Percentiles rank a stretch among this genome's conserved stretches.
Conservation (phyloP, 2,888 invertebrate genomes). For the Stenolophus ochropezus region DNA sequence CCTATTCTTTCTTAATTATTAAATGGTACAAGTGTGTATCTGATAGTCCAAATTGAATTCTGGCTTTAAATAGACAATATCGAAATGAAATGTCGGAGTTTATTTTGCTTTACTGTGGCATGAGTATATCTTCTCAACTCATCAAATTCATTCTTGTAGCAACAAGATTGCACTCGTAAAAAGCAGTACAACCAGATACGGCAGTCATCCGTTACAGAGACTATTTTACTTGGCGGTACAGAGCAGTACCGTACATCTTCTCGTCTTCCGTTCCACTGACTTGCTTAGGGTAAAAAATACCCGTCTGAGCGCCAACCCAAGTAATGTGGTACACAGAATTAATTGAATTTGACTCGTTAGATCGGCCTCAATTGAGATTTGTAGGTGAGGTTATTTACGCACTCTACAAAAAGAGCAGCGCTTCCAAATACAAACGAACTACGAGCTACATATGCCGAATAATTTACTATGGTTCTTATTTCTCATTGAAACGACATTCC, state of each 20-base stretch:
- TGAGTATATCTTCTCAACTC: not conserved
- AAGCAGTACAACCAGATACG: not conserved
- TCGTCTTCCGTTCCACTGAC: slow-evolving; percentile 27
- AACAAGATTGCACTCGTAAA: not conserved
- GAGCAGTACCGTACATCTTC: not conserved
- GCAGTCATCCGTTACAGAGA: not conserved
- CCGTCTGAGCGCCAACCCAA: not conserved
- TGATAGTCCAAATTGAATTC: too few relatives aligned
- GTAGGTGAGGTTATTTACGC: not conserved
- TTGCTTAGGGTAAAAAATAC: slow-evolving; percentile 14
- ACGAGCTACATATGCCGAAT: too few relatives aligned
- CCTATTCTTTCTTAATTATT: too few relatives aligned
- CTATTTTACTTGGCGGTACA: not conserved
- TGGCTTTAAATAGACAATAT: too few relatives aligned
- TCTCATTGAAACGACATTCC: too few relatives aligned
- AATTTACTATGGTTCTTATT: too few relatives aligned
- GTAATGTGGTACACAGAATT: slow-evolving; percentile 21
- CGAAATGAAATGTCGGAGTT: too few relatives aligned
- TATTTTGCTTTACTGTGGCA: not conserved
- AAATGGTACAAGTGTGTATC: too few relatives aligned
- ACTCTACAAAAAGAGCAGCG: not conserved
- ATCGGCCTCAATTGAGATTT: slow-evolving; percentile 14
- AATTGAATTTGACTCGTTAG: slow-evolving; percentile 28
- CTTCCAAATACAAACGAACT: not conserved
- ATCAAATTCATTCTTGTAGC: not conserved